A percentile compares a stretch with the other conserved stretches of the same genome.
Conservation (phyloP, 2,113 vertebrate genomes). For the Ginglymostoma cirratum region DNA sequence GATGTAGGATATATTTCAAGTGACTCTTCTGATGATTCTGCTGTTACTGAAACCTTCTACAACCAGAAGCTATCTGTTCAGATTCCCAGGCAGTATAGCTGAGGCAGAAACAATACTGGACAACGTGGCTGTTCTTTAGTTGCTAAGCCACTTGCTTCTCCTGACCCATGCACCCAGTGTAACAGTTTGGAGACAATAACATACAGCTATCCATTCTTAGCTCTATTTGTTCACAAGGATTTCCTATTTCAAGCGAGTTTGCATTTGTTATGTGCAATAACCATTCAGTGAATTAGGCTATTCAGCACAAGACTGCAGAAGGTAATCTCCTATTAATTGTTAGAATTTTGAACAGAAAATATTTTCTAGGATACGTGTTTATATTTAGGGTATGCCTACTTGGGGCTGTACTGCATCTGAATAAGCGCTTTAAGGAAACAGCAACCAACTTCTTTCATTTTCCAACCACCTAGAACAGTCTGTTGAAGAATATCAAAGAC, state of each 20-base stretch:
- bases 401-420: background rate
- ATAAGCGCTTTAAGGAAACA: background rate
- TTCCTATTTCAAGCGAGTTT: background rate
- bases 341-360: background rate
- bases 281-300: background rate
- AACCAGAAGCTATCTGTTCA: background rate
- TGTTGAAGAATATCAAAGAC: background rate
- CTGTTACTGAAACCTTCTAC: background rate
- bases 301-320: background rate
- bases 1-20: background rate
- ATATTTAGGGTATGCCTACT: background rate
- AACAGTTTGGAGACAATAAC: too few relatives aligned
- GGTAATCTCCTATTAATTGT: background rate
- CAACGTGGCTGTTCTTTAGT: background rate
- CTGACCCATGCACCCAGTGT: background rate
- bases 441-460: background rate
- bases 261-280: background rate
- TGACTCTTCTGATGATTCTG: background rate
- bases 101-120: background rate
- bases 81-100: background rate
- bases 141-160: background rate
- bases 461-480: background rate
- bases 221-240: background rate
- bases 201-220: background rate
- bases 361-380: background rate